A percentile compares a stretch with the other conserved stretches of the same genome.
Conservation (phyloP, 2,888 invertebrate genomes). For the Nomada fucata region DNA sequence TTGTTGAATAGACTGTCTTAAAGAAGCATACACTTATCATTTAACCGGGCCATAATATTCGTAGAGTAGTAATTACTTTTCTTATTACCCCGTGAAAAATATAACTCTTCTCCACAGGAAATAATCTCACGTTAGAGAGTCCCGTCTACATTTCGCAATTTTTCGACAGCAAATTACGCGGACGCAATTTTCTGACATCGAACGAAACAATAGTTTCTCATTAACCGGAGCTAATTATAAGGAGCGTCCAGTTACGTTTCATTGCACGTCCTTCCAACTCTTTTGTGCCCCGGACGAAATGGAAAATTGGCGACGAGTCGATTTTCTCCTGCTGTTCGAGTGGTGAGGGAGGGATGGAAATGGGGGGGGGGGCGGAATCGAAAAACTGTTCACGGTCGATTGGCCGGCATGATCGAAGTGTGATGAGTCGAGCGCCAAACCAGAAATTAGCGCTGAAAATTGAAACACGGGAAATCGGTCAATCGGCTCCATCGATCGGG, state of each 20-base stretch:
- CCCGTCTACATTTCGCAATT: neutral
- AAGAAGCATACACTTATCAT: too few relatives aligned
- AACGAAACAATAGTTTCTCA: slow-evolving; percentile 25
- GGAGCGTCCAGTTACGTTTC: slow-evolving; percentile 39
- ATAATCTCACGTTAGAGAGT: too few relatives aligned
- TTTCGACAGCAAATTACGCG: neutral
- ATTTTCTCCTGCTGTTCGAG: slow-evolving; percentile 46
- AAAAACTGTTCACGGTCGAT: slow-evolving; percentile 67
- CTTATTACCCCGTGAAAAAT: neutral
- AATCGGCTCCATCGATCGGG: slow-evolving; percentile 43
- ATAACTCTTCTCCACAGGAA: neutral
- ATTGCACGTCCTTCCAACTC: slow-evolving; percentile 22
- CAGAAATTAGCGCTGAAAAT: slow-evolving; percentile 51
- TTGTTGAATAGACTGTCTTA: too few relatives aligned
- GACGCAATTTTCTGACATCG: slow-evolving; percentile 3
- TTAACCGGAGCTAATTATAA: slow-evolving; percentile 32
- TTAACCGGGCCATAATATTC: too few relatives aligned
- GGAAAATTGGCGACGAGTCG: slow-evolving; percentile 5
- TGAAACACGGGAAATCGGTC: slow-evolving; percentile 62
- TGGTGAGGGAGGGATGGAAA: neutral
- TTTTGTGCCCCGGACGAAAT: slow-evolving; percentile 9
- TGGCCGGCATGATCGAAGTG: slow-evolving; percentile 58
- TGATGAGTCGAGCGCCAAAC: slow-evolving; percentile 34
- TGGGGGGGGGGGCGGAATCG: slow-evolving; percentile 22
- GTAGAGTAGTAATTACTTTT: too few relatives aligned